These are phyloP conservation scores for Naso thynnoides DNA, from an alignment of 2,797 vertebrate species.

Conservation along the genomic window DNA sequence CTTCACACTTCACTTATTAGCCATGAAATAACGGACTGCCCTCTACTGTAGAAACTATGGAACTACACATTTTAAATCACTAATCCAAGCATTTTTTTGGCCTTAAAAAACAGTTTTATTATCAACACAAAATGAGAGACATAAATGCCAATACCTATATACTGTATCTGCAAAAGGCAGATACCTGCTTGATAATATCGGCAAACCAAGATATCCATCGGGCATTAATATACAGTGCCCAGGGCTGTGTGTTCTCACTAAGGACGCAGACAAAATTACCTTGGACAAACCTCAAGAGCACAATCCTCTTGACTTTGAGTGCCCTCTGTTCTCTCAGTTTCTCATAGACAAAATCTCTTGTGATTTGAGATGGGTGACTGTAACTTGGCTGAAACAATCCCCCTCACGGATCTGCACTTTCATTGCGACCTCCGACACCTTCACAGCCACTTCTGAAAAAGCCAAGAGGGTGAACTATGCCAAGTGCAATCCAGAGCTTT, in stretches of 20 bases:
- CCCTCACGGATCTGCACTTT: constrained; percentile 12
- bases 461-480: not conserved
- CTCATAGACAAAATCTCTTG: not conserved
- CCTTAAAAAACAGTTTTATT: no score
- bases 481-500: constrained; percentile 35
- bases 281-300: constrained; percentile 1
- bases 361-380: constrained; percentile 21
- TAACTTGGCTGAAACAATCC: not conserved
- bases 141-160: no score
- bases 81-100: no score
- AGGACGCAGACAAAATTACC: constrained; percentile 10
- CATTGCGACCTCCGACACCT: constrained; percentile 19
- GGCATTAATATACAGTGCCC: no score
- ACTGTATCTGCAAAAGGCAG: no score
- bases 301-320: constrained; percentile 13
- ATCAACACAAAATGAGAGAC: no score
- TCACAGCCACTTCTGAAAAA: constrained; percentile 23
- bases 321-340: constrained; percentile 1
- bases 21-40: no score
- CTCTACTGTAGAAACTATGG: no score
- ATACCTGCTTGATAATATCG: no score
- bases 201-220: no score
- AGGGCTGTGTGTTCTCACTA: constrained; percentile 26
- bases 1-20: no score
- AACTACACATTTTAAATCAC: no score